Evolutionary conservation across 2,797 vertebrate species (phyloP).

Genomic region (Threskiornis aethiopicus): DNA sequence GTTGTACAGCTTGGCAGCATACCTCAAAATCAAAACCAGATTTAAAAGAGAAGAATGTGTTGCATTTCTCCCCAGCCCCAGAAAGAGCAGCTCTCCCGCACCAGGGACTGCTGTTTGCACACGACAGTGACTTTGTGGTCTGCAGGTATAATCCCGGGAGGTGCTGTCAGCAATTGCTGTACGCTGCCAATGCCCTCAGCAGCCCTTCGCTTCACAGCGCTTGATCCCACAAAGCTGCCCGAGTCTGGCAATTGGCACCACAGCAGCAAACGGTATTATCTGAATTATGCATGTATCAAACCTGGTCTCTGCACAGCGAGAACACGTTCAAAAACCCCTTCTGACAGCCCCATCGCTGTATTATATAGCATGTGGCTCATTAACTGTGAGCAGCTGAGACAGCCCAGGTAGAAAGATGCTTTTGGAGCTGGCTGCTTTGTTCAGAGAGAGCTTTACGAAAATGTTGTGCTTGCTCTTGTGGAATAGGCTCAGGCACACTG

Average conservation of each 20-base stretch:
- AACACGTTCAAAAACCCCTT: not conserved
- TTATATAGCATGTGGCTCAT: not conserved
- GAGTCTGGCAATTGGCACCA: not conserved
- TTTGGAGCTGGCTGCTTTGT: not conserved
- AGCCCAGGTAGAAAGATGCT: not conserved
- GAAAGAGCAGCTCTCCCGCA: not conserved
- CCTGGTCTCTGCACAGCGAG: not conserved
- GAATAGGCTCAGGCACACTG: not conserved
- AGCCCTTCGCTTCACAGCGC: not conserved
- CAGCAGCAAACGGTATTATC: not conserved
- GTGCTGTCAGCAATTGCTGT: fast-evolving
- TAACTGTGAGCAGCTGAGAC: not conserved
- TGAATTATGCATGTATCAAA: not conserved
- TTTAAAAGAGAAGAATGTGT: not conserved
- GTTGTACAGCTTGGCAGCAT: not conserved
- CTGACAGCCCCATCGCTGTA: not conserved
- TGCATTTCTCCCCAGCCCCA: not conserved
- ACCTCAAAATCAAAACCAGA: not conserved
- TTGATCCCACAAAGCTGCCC: not conserved
- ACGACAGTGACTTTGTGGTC: not conserved
- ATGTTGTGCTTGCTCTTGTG: not conserved
- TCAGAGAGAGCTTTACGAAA: not conserved
- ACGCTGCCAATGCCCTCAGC: not conserved
- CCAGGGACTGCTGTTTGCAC: not conserved
- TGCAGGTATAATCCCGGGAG: not conserved